These are phyloP conservation scores for Chloroceryle amazona DNA, from an alignment of 2,797 vertebrate genomes.

Conservation along the genomic window DNA sequence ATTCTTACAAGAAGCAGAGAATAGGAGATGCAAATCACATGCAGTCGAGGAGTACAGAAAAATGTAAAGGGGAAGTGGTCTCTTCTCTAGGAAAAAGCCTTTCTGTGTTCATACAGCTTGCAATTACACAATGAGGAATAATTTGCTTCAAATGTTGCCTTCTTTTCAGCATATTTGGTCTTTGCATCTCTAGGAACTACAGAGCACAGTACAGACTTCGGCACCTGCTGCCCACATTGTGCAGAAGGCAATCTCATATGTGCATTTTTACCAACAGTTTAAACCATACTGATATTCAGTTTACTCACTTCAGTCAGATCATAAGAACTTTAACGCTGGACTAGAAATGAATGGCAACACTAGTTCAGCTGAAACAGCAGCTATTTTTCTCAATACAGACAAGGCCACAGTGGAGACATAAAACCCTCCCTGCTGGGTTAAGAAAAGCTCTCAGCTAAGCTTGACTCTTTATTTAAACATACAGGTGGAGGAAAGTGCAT, in stretches of 20 bases:
- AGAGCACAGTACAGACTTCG: neutral
- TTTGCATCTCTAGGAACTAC: neutral
- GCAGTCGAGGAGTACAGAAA: neutral
- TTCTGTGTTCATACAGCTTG: neutral
- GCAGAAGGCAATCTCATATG: neutral
- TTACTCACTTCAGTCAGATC: conserved; percentile 5
- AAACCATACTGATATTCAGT: neutral
- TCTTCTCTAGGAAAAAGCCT: neutral
- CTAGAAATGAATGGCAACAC: neutral
- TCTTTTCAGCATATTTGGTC: neutral
- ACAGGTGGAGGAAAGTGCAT: neutral
- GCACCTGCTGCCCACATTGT: neutral
- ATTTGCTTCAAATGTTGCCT: neutral
- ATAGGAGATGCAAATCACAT: neutral
- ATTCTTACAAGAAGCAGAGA: neutral
- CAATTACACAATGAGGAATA: neutral
- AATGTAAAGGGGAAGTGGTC: conserved; percentile 6
- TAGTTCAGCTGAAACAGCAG: conserved; percentile 19
- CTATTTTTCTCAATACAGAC: conserved; percentile 36
- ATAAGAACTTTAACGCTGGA: neutral
- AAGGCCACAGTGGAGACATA: neutral
- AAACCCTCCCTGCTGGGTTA: conserved; percentile 37
- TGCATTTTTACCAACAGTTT: neutral
- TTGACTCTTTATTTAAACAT: conserved; percentile 22
- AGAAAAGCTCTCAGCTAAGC: conserved; percentile 35